Conservation (phyloP, 2,113 vertebrate genomes). For the Spermophilus dauricus region DNA sequence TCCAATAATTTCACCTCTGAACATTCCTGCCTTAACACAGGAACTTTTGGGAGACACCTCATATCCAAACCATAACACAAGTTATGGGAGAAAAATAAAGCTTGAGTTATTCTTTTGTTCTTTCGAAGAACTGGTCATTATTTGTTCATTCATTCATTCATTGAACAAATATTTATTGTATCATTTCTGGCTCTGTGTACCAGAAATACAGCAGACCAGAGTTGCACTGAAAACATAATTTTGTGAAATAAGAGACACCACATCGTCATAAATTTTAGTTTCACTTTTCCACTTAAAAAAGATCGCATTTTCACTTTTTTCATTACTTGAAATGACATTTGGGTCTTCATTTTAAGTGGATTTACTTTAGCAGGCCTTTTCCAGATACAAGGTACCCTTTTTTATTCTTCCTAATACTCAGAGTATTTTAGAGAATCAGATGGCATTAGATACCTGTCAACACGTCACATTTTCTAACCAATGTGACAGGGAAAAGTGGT, state of each 20-base stretch:
- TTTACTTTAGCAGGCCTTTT: conserved; percentile 13
- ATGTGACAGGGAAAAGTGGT: neutral
- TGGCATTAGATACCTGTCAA: neutral
- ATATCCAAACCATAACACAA: too few species aligned
- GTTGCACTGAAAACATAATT: neutral
- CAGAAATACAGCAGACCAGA: neutral
- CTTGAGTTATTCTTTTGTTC: neutral
- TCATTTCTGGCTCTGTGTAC: neutral
- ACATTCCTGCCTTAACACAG: too few species aligned
- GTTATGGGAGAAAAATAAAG: neutral
- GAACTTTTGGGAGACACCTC: too few species aligned
- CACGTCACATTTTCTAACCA: neutral
- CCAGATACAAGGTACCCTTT: neutral
- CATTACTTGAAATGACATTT: neutral
- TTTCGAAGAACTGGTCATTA: neutral
- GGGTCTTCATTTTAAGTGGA: neutral
- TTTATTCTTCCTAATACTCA: neutral
- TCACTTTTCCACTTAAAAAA: conserved; percentile 31
- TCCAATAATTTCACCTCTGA: too few species aligned
- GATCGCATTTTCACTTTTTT: neutral
- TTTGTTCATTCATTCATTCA: neutral
- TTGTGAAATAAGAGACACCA: conserved; percentile 7
- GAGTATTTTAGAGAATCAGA: neutral
- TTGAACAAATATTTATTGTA: neutral
- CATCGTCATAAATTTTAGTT: neutral